These are phyloP conservation scores for Bufo gargarizans DNA, from an alignment of 2,113 vertebrate species.

Conservation along the genomic window DNA sequence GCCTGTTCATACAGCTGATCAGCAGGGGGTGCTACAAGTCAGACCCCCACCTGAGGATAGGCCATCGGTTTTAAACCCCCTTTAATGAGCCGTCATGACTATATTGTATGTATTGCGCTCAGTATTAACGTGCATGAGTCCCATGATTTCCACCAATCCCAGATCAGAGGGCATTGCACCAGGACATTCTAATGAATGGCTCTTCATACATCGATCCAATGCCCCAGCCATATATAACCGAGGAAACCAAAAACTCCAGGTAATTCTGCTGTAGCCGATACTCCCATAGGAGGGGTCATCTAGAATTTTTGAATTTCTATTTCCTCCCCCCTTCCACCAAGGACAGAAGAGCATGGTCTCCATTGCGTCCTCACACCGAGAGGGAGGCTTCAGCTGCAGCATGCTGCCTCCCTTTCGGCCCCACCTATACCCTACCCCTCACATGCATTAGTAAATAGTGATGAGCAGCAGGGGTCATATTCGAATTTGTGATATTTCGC, in stretches of 20 bases:
- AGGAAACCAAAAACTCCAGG: not conserved
- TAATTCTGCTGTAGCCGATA: slow-evolving; percentile 7
- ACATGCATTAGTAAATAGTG: no score
- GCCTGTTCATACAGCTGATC: no score
- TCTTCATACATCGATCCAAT: not conserved
- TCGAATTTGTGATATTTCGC: no score
- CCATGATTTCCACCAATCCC: not conserved
- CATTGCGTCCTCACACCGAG: not conserved
- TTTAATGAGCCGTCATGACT: not conserved
- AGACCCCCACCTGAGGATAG: not conserved
- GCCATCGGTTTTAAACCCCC: not conserved
- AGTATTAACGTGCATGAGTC: not conserved
- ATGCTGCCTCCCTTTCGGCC: not conserved
- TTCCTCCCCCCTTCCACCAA: not conserved
- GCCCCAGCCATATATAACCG: not conserved
- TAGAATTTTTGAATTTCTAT: not conserved
- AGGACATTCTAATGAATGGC: not conserved
- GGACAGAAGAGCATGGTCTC: not conserved
- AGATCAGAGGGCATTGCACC: not conserved
- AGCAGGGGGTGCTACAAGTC: no score
- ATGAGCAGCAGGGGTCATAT: no score
- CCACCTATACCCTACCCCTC: no score
- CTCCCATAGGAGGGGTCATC: not conserved
- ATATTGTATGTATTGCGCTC: not conserved
- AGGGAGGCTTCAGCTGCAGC: not conserved